These are phyloP conservation scores for Coenonympha arcania DNA, from an alignment of 2,888 invertebrate genomes.

Conservation along the genomic window DNA sequence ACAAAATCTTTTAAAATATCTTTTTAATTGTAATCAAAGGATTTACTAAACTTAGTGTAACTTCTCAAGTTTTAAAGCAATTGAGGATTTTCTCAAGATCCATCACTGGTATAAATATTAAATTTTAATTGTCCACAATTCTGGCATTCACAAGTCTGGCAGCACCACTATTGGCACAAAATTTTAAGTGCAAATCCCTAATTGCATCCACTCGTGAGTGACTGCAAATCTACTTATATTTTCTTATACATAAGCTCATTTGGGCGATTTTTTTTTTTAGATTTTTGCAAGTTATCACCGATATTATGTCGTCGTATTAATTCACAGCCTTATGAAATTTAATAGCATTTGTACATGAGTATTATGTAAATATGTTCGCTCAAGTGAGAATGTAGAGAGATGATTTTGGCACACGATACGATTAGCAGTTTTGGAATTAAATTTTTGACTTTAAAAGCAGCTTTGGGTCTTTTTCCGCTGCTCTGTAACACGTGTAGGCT, in stretches of 20 bases:
- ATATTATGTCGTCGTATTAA: too few relatives aligned
- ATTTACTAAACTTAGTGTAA: not conserved
- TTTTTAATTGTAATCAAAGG: too few relatives aligned
- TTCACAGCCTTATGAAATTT: not conserved
- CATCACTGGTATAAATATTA: too few relatives aligned
- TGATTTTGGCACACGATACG: constrained; percentile 16
- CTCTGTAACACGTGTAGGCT: too few relatives aligned
- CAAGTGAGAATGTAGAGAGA: constrained; percentile 12
- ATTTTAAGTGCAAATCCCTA: constrained; percentile 16
- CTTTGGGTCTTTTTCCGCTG: not conserved
- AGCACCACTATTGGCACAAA: too few relatives aligned
- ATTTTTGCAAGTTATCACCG: not conserved
- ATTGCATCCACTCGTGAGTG: constrained; percentile 12
- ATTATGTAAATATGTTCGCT: not conserved
- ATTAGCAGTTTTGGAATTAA: not conserved
- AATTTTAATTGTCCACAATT: too few relatives aligned
- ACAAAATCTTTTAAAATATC: not conserved
- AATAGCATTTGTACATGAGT: not conserved
- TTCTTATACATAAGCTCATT: constrained; percentile 7
- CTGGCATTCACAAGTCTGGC: too few relatives aligned
- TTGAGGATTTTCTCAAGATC: too few relatives aligned
- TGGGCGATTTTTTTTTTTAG: not conserved
- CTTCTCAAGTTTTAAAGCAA: too few relatives aligned
- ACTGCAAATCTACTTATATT: constrained; percentile 4
- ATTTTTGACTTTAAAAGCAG: not conserved